Conservation (phyloP, 1,140 invertebrate species). For the Antheraea mylitta region DNA sequence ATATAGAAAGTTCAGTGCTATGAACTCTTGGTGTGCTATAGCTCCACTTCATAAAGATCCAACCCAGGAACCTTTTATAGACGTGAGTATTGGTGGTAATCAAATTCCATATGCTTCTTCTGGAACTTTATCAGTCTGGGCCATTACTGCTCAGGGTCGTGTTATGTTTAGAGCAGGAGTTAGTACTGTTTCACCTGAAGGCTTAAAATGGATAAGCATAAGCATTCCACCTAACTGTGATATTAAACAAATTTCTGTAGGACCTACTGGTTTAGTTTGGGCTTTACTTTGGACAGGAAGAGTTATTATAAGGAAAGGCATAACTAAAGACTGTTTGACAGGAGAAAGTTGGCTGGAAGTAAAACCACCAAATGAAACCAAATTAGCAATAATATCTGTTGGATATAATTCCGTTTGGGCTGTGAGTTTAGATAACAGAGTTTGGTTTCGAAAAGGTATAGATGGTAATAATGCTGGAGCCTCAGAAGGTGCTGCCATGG, state of each 20-base stretch:
- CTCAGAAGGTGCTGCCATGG: slow-evolving; percentile 85
- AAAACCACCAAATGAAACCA: slow-evolving; percentile 83
- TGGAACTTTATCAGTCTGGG: slow-evolving; percentile 91
- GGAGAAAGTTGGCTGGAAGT: slow-evolving; percentile 91
- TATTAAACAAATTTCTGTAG: slow-evolving; percentile 90
- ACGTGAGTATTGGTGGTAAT: slow-evolving; percentile 91
- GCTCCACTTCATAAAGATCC: slow-evolving; percentile 92
- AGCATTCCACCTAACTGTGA: slow-evolving; percentile 87
- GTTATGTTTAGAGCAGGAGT: slow-evolving; percentile 92
- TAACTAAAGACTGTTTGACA: slow-evolving; percentile 85
- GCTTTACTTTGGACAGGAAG: slow-evolving; percentile 89
- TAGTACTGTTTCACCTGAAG: slow-evolving; percentile 89
- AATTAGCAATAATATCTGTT: slow-evolving; percentile 88
- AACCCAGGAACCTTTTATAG: slow-evolving; percentile 87
- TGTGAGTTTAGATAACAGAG: slow-evolving; percentile 88
- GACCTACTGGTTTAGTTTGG: slow-evolving; percentile 92
- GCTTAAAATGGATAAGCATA: slow-evolving; percentile 88
- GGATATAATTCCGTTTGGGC: slow-evolving; percentile 94
- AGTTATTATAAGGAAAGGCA: slow-evolving; percentile 87
- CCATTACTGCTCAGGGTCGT: slow-evolving; percentile 92
- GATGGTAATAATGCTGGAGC: slow-evolving; percentile 84
- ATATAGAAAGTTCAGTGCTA: slow-evolving; percentile 91
- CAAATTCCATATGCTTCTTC: slow-evolving; percentile 86
- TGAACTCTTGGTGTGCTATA: slow-evolving; percentile 95
- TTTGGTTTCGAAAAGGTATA: slow-evolving; percentile 95